Evolutionary conservation across 2,797 vertebrate genomes (phyloP).

Genomic region (Chaetophractus vellerosus): DNA sequence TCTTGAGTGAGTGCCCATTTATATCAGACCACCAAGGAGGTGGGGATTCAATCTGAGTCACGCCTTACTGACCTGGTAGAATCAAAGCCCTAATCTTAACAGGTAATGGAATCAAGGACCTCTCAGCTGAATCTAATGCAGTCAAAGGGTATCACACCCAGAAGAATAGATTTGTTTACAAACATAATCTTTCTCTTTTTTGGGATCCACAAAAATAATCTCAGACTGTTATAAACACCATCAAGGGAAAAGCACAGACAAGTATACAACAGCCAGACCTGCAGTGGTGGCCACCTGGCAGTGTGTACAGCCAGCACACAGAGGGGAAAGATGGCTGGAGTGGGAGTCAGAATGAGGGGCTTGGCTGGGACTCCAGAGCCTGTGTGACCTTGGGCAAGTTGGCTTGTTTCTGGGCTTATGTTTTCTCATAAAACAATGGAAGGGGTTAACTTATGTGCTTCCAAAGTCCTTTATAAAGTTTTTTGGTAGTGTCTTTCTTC

Average conservation of each 20-base stretch:
- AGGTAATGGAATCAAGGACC: too few species aligned
- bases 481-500: conserved; percentile 17
- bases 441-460: conserved; percentile 12
- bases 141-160: too few species aligned
- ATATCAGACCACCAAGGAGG: too few species aligned
- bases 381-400: conserved; percentile 26
- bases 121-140: too few species aligned
- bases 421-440: conserved; percentile 15
- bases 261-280: background rate
- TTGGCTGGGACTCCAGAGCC: background rate
- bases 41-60: too few species aligned
- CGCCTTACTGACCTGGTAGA: too few species aligned
- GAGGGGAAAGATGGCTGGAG: background rate
- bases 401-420: background rate
- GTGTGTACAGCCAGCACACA: background rate
- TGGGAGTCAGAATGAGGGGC: background rate
- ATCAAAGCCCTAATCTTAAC: too few species aligned
- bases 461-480: background rate
- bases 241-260: background rate
- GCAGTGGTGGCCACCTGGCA: background rate
- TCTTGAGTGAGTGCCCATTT: too few species aligned
- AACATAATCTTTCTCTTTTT: too few species aligned
- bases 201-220: too few species aligned
- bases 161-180: too few species aligned
- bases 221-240: too few species aligned